phyloP scores from a whole-genome alignment of 2,113 vertebrate genomes.

The Catharus fuscescens region DNA sequence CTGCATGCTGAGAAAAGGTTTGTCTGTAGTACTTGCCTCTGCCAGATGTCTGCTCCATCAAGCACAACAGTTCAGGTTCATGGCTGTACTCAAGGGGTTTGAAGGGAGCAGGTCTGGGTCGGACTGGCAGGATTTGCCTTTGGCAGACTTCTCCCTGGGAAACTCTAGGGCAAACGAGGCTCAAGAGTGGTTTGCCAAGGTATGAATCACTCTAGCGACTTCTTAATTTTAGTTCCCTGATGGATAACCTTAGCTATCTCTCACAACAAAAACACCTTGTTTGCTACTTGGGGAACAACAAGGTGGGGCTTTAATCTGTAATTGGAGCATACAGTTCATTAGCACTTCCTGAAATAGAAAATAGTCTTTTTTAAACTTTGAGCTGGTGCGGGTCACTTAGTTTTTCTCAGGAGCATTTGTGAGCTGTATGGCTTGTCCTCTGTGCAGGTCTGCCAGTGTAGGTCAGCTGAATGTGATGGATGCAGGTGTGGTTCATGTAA shows the following conservation, averaged over 20 bases:
- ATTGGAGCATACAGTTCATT: not conserved
- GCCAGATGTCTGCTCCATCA: not conserved
- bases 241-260: not conserved
- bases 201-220: not conserved
- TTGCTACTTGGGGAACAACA: not conserved
- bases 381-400: not conserved
- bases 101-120: not conserved
- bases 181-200: not conserved
- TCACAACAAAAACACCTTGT: not conserved
- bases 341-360: not conserved
- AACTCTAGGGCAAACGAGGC: not conserved
- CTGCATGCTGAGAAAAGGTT: rapidly evolving
- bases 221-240: not conserved
- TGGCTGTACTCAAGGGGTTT: not conserved
- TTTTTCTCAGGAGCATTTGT: not conserved
- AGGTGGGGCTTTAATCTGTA: not conserved
- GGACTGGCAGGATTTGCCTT: not conserved
- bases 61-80: not conserved
- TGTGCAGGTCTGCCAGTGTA: not conserved
- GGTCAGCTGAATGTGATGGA: rapidly evolving
- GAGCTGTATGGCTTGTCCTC: not conserved
- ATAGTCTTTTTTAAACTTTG: not conserved
- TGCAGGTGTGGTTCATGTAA: not conserved
- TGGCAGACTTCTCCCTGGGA: not conserved
- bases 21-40: not conserved